Evolutionary conservation across 2,797 vertebrate genomes (phyloP), one percentile per base, ranked within the genome.

Genomic region (Synanceia verrucosa): DNA sequence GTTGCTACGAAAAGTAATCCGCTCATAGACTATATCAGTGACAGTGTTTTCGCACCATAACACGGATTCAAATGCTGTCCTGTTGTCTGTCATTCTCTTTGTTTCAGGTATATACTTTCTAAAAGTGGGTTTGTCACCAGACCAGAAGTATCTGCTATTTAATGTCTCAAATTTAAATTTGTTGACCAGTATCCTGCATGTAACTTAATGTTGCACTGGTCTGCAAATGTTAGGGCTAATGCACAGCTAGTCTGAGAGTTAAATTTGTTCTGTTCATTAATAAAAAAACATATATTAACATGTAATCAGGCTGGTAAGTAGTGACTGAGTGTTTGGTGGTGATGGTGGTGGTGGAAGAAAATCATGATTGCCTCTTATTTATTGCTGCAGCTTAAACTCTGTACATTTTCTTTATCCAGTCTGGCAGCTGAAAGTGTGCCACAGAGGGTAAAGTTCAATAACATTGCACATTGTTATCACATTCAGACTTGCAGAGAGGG

Each of bases 401-500:
- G 8, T 28, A 31, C 2, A 0, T 28, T 61, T 57, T 44, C 31
- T 66, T 51, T 28, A 60, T 71, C 61, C 55, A 70, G 23, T 34
- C 16, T 76, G 59, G 48, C 57, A 68, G 52, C 51, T 59, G 23
- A 67, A 83, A 53, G 51, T 52, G 51, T 56, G 71, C 47, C 77
- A 75, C 14, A 75, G 71, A 76, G 71, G 66, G 16, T 70, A 89
- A 86, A 88, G 91, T 84, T 83, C 80, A 83, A 3, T 2, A 14
- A 12, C 46, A 65, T 86, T 87, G 36, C 36, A 43, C 48, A 82
- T 37, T 41, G 66, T 59, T 77, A 50, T 81, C 70, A 48, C 52
- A 43, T 65, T 29, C 51, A 51, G 61, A 76, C 24, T 13, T 37
- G 14, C 19, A 37, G 24, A 14, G 3, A 67, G 72, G 44, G 1